Base-by-base conservation (phyloP, 2,797 vertebrate genomes). In the Eutrigla gurnardus region DNA sequence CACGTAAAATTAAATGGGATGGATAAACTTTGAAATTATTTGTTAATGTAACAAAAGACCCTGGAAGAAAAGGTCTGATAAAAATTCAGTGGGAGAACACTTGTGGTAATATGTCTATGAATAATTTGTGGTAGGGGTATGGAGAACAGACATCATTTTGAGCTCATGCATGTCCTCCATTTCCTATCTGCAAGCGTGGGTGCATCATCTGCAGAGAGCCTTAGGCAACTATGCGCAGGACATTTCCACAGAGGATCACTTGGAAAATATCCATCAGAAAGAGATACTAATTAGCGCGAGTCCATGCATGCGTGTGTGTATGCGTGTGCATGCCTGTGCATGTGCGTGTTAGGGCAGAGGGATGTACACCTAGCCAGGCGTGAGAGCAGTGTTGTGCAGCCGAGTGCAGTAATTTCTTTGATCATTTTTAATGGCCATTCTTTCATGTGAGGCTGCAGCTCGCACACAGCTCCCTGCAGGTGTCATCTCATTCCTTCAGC, bases 321-420 rank as follows among this genome's bases (percentile, higher is more conserved):
- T 73, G 62, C 55, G 68, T 58, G 55, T 70, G 77, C 39, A 57
- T 70, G 67, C 17, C 12, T 63, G 75, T 69, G 73, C 39, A 36
- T 65, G 84, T 82, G 80, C 57, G 36, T 79, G 83, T 68, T 67
- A 69, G 78, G 81, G 87, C 82, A 91, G 60, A 76, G 73, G 79
- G 84, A 92, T 91, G 89, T 83, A 90, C 90, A 93, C 91, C 86
- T 89, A 92, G 91, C 88, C 83, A 89, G 90, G 91, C 85, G 65
- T 85, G 87, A 91, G 90, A 92, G 91, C 83, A 85, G 86, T 84
- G 90, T 93, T 93, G 88, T 94, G 93, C 91, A 87, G 91, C 88
- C 70, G 82, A 93, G 88, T 93, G 93, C 91, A 92, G 92, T 94
- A 91, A 95, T 94, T 94, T 92, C 88, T 95, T 96, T 95, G 92